Percentiles rank a stretch among this genome's conserved stretches.
These are phyloP conservation scores for Lysiphlebus fabarum DNA, from an alignment of 1,140 invertebrate genomes.

Conservation along the genomic window DNA sequence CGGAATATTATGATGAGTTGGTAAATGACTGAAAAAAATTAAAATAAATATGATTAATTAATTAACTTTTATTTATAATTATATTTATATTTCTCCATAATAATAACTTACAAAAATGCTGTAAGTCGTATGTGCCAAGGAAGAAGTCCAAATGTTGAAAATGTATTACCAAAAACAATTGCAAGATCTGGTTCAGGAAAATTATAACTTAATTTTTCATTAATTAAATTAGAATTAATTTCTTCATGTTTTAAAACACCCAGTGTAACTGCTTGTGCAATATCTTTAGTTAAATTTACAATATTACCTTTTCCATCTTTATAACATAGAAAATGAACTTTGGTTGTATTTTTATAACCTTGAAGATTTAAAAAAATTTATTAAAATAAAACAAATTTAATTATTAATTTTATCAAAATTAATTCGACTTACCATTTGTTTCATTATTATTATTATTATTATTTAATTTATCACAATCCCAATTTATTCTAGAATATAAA, in stretches of 20 bases:
- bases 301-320: conserved; percentile 60
- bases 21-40: conserved; percentile 45
- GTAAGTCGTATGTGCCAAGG: conserved; percentile 71
- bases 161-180: conserved; percentile 60
- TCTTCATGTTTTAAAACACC: conserved; percentile 41
- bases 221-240: conserved; percentile 52
- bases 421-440: conserved; percentile 57
- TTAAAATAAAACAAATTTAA: conserved; percentile 1
- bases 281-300: conserved; percentile 41
- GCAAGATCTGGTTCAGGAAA: conserved; percentile 68
- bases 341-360: conserved; percentile 46
- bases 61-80: conserved; percentile 7
- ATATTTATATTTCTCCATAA: conserved; percentile 9
- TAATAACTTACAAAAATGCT: conserved; percentile 61
- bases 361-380: conserved; percentile 5
- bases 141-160: conserved; percentile 62
- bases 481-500: conserved; percentile 52
- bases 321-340: conserved; percentile 51
- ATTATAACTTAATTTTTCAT: conserved; percentile 51
- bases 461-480: conserved; percentile 54
- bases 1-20: conserved; percentile 56
- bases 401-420: not conserved
- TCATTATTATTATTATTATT: conserved; percentile 50
- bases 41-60: not conserved
- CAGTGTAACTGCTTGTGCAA: conserved; percentile 43